Conservation (phyloP, 2,888 invertebrate species). For the Crioceris asparagi region DNA sequence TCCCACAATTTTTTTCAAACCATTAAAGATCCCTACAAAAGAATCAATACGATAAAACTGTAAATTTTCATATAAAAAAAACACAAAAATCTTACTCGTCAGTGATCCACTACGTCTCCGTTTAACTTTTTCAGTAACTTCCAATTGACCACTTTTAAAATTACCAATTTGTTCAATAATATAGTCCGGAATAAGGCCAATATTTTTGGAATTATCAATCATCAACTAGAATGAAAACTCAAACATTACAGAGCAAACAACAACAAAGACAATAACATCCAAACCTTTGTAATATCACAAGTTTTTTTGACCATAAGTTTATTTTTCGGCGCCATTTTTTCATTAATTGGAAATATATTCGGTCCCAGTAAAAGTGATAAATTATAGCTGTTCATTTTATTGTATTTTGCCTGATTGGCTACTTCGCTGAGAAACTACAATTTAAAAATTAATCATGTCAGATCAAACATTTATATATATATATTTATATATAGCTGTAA, state of each 20-base stretch:
- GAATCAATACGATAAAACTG: constrained; percentile 5
- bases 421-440: constrained; percentile 59
- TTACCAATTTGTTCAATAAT: constrained; percentile 39
- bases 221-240: constrained; percentile 46
- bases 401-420: constrained; percentile 54
- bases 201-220: constrained; percentile 63
- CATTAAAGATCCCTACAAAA: constrained; percentile 59
- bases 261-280: neutral
- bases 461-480: neutral
- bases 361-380: constrained; percentile 78
- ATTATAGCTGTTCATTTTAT: constrained; percentile 78
- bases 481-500: constrained; percentile 6
- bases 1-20: constrained; percentile 67
- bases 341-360: constrained; percentile 71
- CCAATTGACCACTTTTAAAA: constrained; percentile 33
- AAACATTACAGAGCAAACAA: neutral
- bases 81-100: constrained; percentile 49
- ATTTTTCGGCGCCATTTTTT: constrained; percentile 42
- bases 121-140: constrained; percentile 52
- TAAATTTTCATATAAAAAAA: constrained; percentile 8
- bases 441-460: constrained; percentile 8
- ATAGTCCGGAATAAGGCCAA: constrained; percentile 60
- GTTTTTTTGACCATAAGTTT: constrained; percentile 32
- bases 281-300: constrained; percentile 25
- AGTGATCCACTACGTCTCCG: constrained; percentile 79